Conservation (phyloP, 1,140 invertebrate genomes). For the Drosophila sturtevanti region DNA sequence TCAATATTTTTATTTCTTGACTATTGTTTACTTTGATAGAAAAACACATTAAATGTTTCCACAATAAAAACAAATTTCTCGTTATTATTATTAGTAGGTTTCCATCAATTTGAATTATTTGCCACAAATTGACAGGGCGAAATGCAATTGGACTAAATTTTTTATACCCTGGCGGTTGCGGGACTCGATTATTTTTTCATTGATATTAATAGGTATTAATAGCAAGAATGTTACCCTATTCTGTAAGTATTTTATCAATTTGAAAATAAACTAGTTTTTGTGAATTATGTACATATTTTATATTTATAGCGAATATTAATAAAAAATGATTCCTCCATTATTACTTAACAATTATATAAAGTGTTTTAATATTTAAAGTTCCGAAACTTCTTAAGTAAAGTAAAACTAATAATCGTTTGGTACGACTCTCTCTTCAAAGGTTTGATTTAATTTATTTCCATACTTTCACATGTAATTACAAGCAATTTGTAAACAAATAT, state of each 20-base stretch:
- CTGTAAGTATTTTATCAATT: no score
- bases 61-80: slow-evolving; percentile 31
- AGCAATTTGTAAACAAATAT: slow-evolving; percentile 41
- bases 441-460: slow-evolving; percentile 45
- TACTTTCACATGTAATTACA: slow-evolving; percentile 36
- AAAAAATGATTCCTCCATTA: no score
- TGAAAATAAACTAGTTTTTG: no score
- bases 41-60: not conserved
- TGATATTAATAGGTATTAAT: no score
- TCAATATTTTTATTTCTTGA: not conserved
- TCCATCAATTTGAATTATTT: slow-evolving; percentile 51
- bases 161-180: not conserved
- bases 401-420: no score
- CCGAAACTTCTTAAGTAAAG: no score
- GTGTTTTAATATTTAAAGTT: no score
- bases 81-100: slow-evolving; percentile 30
- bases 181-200: not conserved
- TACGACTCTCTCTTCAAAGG: not conserved
- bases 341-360: no score
- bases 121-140: not conserved
- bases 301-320: no score
- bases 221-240: no score
- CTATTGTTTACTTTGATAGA: not conserved
- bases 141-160: not conserved
- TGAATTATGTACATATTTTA: no score